Base-by-base conservation (phyloP, 1,140 invertebrate genomes). In the Pseudomyrmex sp. region DNA sequence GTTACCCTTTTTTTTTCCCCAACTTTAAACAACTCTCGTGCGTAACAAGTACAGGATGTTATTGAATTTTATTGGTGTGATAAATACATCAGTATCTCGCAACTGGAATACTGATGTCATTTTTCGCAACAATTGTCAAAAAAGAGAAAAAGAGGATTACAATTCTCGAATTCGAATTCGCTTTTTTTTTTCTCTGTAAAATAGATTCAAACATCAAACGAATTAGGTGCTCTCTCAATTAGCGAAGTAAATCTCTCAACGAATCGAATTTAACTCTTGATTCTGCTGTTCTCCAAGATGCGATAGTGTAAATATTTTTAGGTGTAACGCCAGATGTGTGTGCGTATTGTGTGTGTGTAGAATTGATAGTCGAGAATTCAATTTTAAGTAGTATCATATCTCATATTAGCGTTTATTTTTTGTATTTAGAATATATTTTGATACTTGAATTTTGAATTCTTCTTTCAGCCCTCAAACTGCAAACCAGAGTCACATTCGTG, bases 21-120 rank as follows among this genome's bases (percentile, higher is more conserved):
- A 59, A 72, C 76, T 80, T 80, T 80, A 72, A 80, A 80, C 76
- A 80, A 80, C 76, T 80, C 76, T 80, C 76, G 66, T 35, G 54
- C 76, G 76, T 80, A 80, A 80, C 76, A 72, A 80, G 76, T 72
- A 52, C 50, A 26, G 52, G 13, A 66, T 72, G 66, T 54, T 46
- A 72, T 80, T 80, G 76, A 72, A 80, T 80, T 80, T 80, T 70
- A 80, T 80, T 66, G 66, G 56, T 18, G 65, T 58, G 66, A 70
- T 80, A 80, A 80, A 80, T 80, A 18, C 56, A 61, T 80, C 66
- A 70, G 44, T 80, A 35, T 72, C 66, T 58, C 68, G 54, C 46
- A 69, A 72, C 76, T 23, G 56, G 20, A 48, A 70, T 46, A 77
- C 80, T 63, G 63, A 68, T 87, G 70, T 58, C 63, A 50, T 85